These are phyloP conservation scores for Austrofundulus limnaeus DNA, from an alignment of 2,113 vertebrate genomes.

Conservation along the genomic window DNA sequence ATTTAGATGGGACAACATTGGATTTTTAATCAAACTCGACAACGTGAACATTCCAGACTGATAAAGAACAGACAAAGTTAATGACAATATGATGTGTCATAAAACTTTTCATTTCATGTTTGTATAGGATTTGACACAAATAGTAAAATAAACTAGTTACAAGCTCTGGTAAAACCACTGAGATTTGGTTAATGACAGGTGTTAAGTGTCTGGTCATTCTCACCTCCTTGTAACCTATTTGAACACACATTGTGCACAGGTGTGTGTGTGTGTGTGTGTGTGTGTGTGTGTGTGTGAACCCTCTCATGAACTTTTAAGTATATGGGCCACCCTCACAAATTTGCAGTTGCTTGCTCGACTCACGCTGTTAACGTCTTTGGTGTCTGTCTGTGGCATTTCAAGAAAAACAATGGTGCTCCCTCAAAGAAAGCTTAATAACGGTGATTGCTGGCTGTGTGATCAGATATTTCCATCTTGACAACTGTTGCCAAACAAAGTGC, in stretches of 20 bases:
- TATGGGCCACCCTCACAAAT: constrained; percentile 22
- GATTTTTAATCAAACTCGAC: no score
- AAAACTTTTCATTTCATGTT: neutral
- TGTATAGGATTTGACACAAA: neutral
- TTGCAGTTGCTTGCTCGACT: constrained; percentile 11
- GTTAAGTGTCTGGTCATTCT: constrained; percentile 22
- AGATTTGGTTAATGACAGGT: constrained; percentile 3
- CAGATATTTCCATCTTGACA: constrained; percentile 74
- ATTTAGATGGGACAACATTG: no score
- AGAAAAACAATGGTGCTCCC: constrained; percentile 53
- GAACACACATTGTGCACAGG: neutral
- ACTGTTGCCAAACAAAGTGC: constrained; percentile 66
- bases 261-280: constrained; percentile 5
- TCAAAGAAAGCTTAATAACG: constrained; percentile 66
- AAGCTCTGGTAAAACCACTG: constrained; percentile 8
- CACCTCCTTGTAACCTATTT: constrained; percentile 6
- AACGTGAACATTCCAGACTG: neutral
- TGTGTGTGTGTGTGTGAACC: constrained; percentile 11
- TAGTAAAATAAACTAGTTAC: neutral
- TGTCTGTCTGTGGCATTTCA: constrained; percentile 51
- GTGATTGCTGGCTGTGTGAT: constrained; percentile 65
- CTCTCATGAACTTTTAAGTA: constrained; percentile 31
- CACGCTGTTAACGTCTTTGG: constrained; percentile 36
- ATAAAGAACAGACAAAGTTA: neutral
- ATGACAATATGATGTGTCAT: no score